phyloP scores from a whole-genome alignment of 1,140 invertebrate species.

The Heliconius hermathena region DNA sequence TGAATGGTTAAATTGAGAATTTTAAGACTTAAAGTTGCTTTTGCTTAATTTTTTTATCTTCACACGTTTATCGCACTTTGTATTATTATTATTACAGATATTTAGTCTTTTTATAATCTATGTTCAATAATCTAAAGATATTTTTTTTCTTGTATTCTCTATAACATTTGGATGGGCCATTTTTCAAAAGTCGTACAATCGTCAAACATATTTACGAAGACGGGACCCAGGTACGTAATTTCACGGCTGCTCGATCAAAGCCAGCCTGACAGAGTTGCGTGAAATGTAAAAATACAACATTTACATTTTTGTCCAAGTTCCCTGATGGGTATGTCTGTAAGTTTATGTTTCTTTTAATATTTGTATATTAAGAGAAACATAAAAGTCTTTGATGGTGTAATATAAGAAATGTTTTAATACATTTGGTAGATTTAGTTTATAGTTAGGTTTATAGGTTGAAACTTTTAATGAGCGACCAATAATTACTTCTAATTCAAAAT shows the following conservation, averaged over 20 bases:
- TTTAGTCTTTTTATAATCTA: too few species aligned
- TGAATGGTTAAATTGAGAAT: too few species aligned
- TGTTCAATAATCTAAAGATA: neutral
- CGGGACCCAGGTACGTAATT: conserved; percentile 42
- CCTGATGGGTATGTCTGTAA: conserved; percentile 5
- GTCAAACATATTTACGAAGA: conserved; percentile 29
- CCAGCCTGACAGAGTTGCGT: conserved; percentile 41
- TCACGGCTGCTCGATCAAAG: conserved; percentile 47
- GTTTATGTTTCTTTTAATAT: conserved; percentile 8
- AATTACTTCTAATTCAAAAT: too few species aligned
- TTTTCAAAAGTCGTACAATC: conserved; percentile 12
- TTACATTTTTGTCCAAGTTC: conserved; percentile 42
- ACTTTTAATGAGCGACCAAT: too few species aligned
- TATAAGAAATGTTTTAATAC: neutral
- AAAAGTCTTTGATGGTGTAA: neutral
- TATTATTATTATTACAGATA: too few species aligned
- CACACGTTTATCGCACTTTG: too few species aligned
- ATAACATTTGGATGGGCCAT: conserved; percentile 4
- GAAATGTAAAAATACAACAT: conserved; percentile 41
- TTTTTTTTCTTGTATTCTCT: conserved; percentile 5
- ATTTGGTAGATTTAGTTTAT: too few species aligned
- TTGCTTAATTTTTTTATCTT: too few species aligned
- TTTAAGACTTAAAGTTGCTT: too few species aligned
- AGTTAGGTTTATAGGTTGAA: too few species aligned
- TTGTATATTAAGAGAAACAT: neutral